A percentile compares a stretch with the other conserved stretches of the same genome.
Evolutionary conservation across 1,140 invertebrate genomes (phyloP).

Genomic region (Zophobas morio): DNA sequence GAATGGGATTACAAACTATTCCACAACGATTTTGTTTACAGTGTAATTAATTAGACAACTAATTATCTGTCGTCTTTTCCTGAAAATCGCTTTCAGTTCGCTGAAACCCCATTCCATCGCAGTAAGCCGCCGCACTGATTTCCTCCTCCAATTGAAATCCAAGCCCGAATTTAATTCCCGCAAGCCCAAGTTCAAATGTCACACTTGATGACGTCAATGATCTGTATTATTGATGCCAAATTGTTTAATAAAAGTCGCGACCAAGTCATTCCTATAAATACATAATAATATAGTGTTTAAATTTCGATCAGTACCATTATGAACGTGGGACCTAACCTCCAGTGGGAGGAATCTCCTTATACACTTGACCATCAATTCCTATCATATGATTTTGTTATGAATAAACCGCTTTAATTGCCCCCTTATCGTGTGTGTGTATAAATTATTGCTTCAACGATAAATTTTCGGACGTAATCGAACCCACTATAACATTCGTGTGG

Average conservation of each 20-base stretch:
- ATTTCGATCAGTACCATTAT: conserved; percentile 1
- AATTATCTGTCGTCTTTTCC: too few relatives aligned
- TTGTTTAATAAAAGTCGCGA: conserved; percentile 43
- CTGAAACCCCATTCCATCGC: too few relatives aligned
- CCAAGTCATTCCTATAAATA: conserved; percentile 38
- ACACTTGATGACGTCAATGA: conserved; percentile 45
- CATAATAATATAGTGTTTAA: conserved; percentile 22
- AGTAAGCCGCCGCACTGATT: not conserved
- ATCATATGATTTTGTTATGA: conserved; percentile 13
- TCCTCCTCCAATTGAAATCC: conserved; percentile 20
- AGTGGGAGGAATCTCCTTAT: conserved; percentile 13
- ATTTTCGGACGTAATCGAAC: conserved; percentile 1
- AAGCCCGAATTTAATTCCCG: conserved; percentile 9
- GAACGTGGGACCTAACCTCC: conserved; percentile 14
- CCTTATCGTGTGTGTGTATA: not conserved
- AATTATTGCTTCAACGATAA: conserved; percentile 6
- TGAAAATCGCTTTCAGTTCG: too few relatives aligned
- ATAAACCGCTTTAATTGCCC: conserved; percentile 19
- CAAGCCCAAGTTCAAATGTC: conserved; percentile 44
- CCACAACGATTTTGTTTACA: too few relatives aligned
- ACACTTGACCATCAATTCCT: conserved; percentile 9
- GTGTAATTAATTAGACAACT: too few relatives aligned
- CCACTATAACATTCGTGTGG: not conserved
- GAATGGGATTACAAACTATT: too few relatives aligned
- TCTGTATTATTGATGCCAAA: conserved; percentile 47